Evolutionary conservation across 2,113 vertebrate species (phyloP), one percentile per base, ranked within the genome.

Genomic region (Siniperca knerii): DNA sequence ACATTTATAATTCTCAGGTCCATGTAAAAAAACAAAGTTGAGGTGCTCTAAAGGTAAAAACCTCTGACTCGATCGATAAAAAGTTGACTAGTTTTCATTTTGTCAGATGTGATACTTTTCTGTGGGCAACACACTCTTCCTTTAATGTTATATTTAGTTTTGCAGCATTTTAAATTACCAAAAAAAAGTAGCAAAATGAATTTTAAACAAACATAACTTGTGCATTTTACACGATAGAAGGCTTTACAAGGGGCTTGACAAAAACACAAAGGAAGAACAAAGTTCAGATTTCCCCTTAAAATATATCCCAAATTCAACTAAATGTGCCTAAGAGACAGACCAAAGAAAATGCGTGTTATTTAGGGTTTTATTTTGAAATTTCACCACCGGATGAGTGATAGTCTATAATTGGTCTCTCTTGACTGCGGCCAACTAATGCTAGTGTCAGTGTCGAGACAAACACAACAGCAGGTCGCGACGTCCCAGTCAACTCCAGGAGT

Each of bases 391-490:
- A 92, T 46, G 33, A 13, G 21, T 0, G 1, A 0, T 0, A 0
- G 0, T 4, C 8, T 1, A 0, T 0, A 23, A 52, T 0, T 1
- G 3, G 0, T n/a, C 5, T 1, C 0, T 0, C 77, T 89, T 91
- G 65, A 71, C 85, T 0, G 4, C n/a, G 42, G 21, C 57, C 64
- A 85, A 87, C 80, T 84, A 71, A 87, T 81, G 66, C 70, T 85
- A 85, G 79, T 82, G 88, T 80, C 73, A 87, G 84, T 44, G 16
- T 13, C 15, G 75, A 79, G 83, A 77, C 54, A 16, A 77, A 77
- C 87, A 6, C 71, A 88, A 60, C 88, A 88, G 83, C 75, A 85
- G 84, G 82, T 91, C 71, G 81, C 44, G 88, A 94, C 92, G 89
- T 93, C 44, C 46, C 84, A 84, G 85, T 89, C 85, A 84, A 37